Evolutionary conservation across 2,888 invertebrate species (phyloP), one percentile per base, ranked within the genome.

Genomic region (Germaria angustata): DNA sequence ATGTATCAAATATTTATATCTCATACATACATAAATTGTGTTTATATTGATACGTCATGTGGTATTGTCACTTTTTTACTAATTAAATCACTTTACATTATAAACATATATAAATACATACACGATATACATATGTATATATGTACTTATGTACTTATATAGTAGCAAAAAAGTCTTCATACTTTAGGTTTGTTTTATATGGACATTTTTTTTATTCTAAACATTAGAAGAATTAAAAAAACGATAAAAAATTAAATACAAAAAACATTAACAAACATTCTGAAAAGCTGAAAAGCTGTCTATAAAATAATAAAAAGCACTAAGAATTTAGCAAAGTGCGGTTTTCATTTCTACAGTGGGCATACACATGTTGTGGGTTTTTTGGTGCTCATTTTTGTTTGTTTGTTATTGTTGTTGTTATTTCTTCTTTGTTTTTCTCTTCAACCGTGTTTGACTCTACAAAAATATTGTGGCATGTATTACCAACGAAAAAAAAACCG

Each of bases 391-490:
- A n/a, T n/a, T n/a, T n/a, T n/a, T n/a, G n/a, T n/a, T n/a, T n/a
- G n/a, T n/a, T 2, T 0, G n/a, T 11, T 24, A 1, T n/a, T 24
- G 2, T 28, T 46, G 0, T 55, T 24, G 24, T 65, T 22, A 44
- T 20, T 34, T n/a, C 4, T 51, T 32, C 1, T 11, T 7, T 22
- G 51, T 75, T 20, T 1, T 34, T 17, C 22, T 24, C 24, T 24
- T 73, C 34, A 28, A 28, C 28, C 6, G 4, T 3, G 28, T 59
- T 24, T n/a, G 24, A 36, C 72, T 51, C 55, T 44, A 55, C 32
- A 34, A 63, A 75, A 32, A 55, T 75, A 53, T 75, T 75, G 63
- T 34, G 65, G 75, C n/a, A n/a, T n/a, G n/a, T 65, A 75, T 55
- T 55, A 55, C 65, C 20, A 13, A 28, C n/a, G 3, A 17, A 8